These are phyloP conservation scores for Lasioglossum leucozonium DNA, from an alignment of 2,888 invertebrate species.

Conservation along the genomic window DNA sequence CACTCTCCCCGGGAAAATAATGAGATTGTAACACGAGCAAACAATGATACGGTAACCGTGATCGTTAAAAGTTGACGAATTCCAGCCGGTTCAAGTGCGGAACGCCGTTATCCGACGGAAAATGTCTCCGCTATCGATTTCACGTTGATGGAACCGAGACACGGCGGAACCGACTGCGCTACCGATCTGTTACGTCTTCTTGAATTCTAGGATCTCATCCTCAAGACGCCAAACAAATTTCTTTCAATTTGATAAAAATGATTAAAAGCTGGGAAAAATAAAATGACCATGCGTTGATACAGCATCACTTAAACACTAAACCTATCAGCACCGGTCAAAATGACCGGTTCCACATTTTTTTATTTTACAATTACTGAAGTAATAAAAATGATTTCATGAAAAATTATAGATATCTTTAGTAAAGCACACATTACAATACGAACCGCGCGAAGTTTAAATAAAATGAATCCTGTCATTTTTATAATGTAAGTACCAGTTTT, in stretches of 20 bases:
- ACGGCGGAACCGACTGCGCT: neutral
- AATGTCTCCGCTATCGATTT: conserved; percentile 49
- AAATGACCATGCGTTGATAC: too few relatives aligned
- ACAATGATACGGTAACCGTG: conserved; percentile 46
- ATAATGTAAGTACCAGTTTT: too few relatives aligned
- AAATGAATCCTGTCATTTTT: too few relatives aligned
- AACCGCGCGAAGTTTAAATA: too few relatives aligned
- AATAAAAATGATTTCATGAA: too few relatives aligned
- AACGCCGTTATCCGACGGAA: conserved; percentile 36
- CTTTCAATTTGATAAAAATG: neutral
- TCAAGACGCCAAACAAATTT: neutral
- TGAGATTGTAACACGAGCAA: conserved; percentile 54
- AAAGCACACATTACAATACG: too few relatives aligned
- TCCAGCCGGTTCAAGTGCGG: conserved; percentile 41
- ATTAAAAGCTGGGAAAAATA: neutral
- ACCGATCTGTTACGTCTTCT: neutral
- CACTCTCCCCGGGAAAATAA: conserved; percentile 46
- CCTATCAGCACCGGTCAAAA: too few relatives aligned
- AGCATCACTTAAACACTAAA: too few relatives aligned
- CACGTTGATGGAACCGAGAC: neutral
- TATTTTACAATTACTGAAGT: too few relatives aligned
- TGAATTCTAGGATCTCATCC: neutral
- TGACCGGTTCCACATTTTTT: too few relatives aligned
- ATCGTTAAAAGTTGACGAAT: conserved; percentile 64
- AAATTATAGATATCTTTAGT: too few relatives aligned